Evolutionary conservation across 2,888 invertebrate species (phyloP).

Genomic region (Onchidella celtica): DNA sequence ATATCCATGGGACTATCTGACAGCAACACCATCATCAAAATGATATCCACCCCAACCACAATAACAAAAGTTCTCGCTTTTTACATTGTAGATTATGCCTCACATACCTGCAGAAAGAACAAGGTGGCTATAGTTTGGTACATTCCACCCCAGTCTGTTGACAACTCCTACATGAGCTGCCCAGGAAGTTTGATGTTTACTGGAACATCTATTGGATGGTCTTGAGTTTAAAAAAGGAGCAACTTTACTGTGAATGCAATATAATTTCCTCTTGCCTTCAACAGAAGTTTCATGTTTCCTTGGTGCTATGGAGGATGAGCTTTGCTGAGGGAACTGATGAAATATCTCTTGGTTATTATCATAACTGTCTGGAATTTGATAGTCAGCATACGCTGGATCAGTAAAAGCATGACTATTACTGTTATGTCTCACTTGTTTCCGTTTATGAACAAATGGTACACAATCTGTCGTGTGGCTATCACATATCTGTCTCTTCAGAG

Average conservation of each 20-base stretch:
- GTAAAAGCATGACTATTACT: background rate
- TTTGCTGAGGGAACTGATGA: too few relatives aligned
- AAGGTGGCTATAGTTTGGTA: slow-evolving; percentile 73
- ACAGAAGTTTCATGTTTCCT: background rate
- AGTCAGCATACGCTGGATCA: background rate
- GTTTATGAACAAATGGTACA: too few relatives aligned
- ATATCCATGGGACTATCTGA: background rate
- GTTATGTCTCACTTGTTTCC: background rate
- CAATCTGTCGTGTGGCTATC: too few relatives aligned
- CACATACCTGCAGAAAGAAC: slow-evolving; percentile 74
- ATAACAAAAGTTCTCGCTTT: too few relatives aligned
- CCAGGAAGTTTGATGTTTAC: slow-evolving; percentile 43
- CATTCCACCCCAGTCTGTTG: slow-evolving; percentile 75
- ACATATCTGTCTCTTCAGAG: background rate
- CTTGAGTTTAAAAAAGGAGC: slow-evolving; percentile 43
- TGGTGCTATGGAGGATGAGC: background rate
- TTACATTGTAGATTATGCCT: too few relatives aligned
- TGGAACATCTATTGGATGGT: slow-evolving; percentile 41
- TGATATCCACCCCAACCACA: too few relatives aligned
- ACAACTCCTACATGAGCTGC: slow-evolving; percentile 69
- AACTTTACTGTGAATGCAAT: slow-evolving; percentile 71
- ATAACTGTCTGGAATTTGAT: background rate
- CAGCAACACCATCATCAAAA: background rate
- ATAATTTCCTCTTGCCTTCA: slow-evolving; percentile 58
- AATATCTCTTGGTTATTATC: background rate